A percentile compares a stretch with the other conserved stretches of the same genome.
These are phyloP conservation scores for Scaptodrosophila lebanonensis DNA, from an alignment of 1,140 invertebrate species.

Conservation along the genomic window DNA sequence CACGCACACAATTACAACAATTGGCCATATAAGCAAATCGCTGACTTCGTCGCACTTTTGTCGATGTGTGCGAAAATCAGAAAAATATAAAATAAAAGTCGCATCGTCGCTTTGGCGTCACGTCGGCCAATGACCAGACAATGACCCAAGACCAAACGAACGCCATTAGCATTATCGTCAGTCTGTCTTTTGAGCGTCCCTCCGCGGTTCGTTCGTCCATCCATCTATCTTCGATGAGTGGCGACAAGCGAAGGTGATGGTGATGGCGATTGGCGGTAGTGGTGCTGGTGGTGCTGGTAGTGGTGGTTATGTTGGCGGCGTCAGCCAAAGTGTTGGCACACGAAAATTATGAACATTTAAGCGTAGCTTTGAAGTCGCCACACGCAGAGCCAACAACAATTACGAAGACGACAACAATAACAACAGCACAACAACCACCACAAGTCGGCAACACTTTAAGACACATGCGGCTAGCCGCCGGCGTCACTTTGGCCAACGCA, in stretches of 20 bases:
- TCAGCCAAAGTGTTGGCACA: constrained; percentile 48
- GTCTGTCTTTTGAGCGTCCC: neutral
- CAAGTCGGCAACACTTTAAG: constrained; percentile 52
- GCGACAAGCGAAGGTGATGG: too few species aligned
- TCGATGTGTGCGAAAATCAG: constrained; percentile 62
- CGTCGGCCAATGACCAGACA: constrained; percentile 74
- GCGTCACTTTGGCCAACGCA: constrained; percentile 31
- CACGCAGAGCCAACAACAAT: constrained; percentile 39
- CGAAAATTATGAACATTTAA: constrained; percentile 76
- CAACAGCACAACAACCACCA: constrained; percentile 7
- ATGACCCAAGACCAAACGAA: constrained; percentile 64
- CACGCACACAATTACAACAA: constrained; percentile 6
- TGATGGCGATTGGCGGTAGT: too few species aligned
- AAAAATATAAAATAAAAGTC: too few species aligned
- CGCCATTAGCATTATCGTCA: constrained; percentile 71
- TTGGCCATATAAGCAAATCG: too few species aligned
- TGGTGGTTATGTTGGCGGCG: constrained; percentile 30
- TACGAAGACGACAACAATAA: constrained; percentile 7
- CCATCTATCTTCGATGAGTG: too few species aligned
- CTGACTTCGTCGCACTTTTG: constrained; percentile 34
- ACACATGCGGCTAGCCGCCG: constrained; percentile 67
- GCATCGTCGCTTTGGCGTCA: constrained; percentile 50
- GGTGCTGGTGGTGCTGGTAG: too few species aligned
- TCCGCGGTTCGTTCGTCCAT: too few species aligned
- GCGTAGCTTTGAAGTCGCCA: constrained; percentile 52